Base-by-base conservation (phyloP, 2,888 invertebrate genomes). In the Sinohyriopsis cumingii region DNA sequence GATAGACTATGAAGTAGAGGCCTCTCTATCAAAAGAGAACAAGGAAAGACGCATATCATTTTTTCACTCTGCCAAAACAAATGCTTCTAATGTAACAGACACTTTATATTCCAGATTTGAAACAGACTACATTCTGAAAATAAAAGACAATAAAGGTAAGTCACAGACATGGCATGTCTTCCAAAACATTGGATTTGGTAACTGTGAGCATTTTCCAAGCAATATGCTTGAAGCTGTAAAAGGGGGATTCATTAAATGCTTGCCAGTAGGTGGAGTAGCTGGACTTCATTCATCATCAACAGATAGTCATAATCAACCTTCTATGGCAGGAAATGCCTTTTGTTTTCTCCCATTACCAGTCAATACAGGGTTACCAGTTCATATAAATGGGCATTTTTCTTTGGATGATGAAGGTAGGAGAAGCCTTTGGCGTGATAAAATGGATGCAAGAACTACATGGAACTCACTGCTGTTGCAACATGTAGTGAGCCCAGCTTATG, bases 371-470 rank as follows among this genome's bases (percentile, higher is more conserved):
- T 71, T 86, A n/a, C 84, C 86, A 4, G 76, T 84, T 5, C 83
- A 85, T 70, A 71, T 86, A 6, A 85, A 87, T 74, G 87, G 83
- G 0, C 83, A 86, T 64, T 86, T 86, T 79, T 78, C 79, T 19
- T 74, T 87, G 5, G 84, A 83, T 63, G 82, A 84, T 67, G 82
- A 84, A 69, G 71, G 83, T 1, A 77, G 85, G 67, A 67, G 84
- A 63, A 72, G 65, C 33, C 62, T 84, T 0, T 82, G 79, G 79
- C 71, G 65, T 20, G 72, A 76, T 15, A 66, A 73, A 33, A 33
- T 33, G 33, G 28, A 61, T 61, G 59, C 63, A 18, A 68, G 67
- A 64, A 60, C 69, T 3, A 77, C 79, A 22, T 89, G 89, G 88
- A 89, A 89, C 75, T 67, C 73, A 25, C 63, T 72, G 18, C 54